Evolutionary conservation across 2,888 invertebrate species (phyloP).

Genomic region (Proisotoma minuta): DNA sequence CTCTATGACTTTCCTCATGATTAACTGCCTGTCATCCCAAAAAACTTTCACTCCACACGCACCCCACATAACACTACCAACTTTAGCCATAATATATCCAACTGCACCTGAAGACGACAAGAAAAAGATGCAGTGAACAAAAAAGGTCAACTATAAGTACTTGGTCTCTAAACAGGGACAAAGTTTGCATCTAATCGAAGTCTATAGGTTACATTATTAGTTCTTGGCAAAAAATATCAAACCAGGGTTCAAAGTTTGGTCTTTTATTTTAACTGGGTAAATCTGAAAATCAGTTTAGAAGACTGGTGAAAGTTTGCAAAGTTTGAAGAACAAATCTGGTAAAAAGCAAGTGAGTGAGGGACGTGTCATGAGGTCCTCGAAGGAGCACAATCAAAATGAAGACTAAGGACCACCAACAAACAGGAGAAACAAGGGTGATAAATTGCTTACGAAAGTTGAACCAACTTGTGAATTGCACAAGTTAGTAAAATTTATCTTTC

Average conservation of each 20-base stretch:
- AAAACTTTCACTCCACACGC: slow-evolving; percentile 4
- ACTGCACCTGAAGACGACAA: slow-evolving; percentile 1
- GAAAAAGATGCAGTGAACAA: too few relatives aligned
- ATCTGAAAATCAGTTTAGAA: too few relatives aligned
- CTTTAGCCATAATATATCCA: too few relatives aligned
- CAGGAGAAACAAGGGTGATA: slow-evolving; percentile 8
- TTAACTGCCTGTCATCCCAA: slow-evolving; percentile 47
- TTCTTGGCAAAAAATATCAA: too few relatives aligned
- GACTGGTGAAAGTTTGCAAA: neutral
- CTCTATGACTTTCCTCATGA: slow-evolving; percentile 41
- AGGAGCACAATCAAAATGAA: neutral
- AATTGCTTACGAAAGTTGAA: slow-evolving; percentile 11
- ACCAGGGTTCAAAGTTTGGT: too few relatives aligned
- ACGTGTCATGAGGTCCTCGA: neutral
- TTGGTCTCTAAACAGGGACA: too few relatives aligned
- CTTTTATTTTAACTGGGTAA: too few relatives aligned
- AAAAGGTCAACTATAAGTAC: too few relatives aligned
- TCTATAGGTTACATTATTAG: too few relatives aligned
- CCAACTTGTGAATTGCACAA: slow-evolving; percentile 13
- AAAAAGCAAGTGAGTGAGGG: neutral
- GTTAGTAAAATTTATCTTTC: slow-evolving; percentile 14
- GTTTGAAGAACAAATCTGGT: neutral
- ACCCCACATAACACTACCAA: too few relatives aligned
- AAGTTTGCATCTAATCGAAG: too few relatives aligned
- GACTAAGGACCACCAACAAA: neutral